Percentiles rank a stretch among this genome's conserved stretches.
Conservation (phyloP, 2,888 invertebrate species). For the Netelia fuscicornis region DNA sequence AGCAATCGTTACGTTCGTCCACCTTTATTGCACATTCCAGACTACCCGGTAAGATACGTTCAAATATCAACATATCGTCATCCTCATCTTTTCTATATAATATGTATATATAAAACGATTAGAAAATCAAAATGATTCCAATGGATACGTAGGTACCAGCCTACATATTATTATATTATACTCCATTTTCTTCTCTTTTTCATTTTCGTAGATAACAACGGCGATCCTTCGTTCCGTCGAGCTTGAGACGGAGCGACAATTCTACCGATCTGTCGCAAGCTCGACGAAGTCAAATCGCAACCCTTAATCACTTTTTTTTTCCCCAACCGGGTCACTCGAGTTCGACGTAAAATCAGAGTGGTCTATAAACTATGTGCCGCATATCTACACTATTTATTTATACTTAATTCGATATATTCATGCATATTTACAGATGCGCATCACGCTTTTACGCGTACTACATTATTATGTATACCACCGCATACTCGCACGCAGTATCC, state of each 20-base stretch:
- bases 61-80: constrained; percentile 17
- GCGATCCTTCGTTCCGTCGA: constrained; percentile 16
- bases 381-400: constrained; percentile 50
- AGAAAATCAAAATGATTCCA: constrained; percentile 66
- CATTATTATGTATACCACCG: constrained; percentile 26
- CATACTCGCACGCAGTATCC: constrained; percentile 53
- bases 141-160: constrained; percentile 70
- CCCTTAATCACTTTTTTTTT: constrained; percentile 1
- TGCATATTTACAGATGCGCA: constrained; percentile 63
- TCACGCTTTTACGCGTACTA: constrained; percentile 21
- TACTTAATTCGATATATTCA: constrained; percentile 51
- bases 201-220: constrained; percentile 50
- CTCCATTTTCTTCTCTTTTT: constrained; percentile 16
- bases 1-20: constrained; percentile 10
- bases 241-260: constrained; percentile 14
- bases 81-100: constrained; percentile 12
- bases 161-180: constrained; percentile 60
- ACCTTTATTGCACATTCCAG: constrained; percentile 41
- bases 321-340: constrained; percentile 26
- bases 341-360: constrained; percentile 68
- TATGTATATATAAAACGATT: constrained; percentile 61
- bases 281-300: constrained; percentile 25
- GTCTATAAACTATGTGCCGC: constrained; percentile 47
- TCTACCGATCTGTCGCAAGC: constrained; percentile 21
- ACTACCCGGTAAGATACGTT: constrained; percentile 29